Evolutionary conservation across 30 jellyfish, hydroid and myxozoan species (phyloP).

Genomic region (Aurelia sp.): DNA sequence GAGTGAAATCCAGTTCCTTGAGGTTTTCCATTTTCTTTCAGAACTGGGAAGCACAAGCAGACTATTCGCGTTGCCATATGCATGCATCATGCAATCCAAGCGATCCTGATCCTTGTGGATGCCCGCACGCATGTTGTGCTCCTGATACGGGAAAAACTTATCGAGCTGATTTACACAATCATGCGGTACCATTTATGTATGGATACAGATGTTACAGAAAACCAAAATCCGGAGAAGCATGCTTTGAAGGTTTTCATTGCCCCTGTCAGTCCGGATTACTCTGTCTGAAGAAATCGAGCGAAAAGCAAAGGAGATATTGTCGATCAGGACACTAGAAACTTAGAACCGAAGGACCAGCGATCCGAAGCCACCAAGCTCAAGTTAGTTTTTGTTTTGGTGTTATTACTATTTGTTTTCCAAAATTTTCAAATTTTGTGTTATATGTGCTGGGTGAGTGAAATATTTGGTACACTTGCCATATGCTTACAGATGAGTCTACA

Average conservation of each 20-base stretch:
- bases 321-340: neutral
- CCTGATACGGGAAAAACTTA: slow-evolving; percentile 44
- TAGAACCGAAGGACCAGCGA: neutral
- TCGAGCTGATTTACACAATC: neutral
- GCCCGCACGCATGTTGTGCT: slow-evolving; percentile 74
- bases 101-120: slow-evolving; percentile 62
- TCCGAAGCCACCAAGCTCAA: too few relatives aligned
- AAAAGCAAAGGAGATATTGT: neutral
- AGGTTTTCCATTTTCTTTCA: too few relatives aligned
- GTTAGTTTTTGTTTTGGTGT: too few relatives aligned
- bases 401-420: too few relatives aligned
- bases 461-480: too few relatives aligned
- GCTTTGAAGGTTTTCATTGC: slow-evolving; percentile 9
- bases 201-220: slow-evolving; percentile 57
- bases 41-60: neutral
- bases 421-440: too few relatives aligned
- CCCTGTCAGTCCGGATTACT: slow-evolving; percentile 11
- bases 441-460: too few relatives aligned
- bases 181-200: slow-evolving; percentile 51
- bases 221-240: slow-evolving; percentile 18
- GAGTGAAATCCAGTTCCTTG: too few relatives aligned
- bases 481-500: too few relatives aligned
- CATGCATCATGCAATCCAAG: slow-evolving; percentile 54
- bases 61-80: slow-evolving; percentile 30
- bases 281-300: slow-evolving; percentile 1